These are phyloP conservation scores for Malthinus flaveolus DNA, from an alignment of 2,888 invertebrate genomes.

Conservation along the genomic window DNA sequence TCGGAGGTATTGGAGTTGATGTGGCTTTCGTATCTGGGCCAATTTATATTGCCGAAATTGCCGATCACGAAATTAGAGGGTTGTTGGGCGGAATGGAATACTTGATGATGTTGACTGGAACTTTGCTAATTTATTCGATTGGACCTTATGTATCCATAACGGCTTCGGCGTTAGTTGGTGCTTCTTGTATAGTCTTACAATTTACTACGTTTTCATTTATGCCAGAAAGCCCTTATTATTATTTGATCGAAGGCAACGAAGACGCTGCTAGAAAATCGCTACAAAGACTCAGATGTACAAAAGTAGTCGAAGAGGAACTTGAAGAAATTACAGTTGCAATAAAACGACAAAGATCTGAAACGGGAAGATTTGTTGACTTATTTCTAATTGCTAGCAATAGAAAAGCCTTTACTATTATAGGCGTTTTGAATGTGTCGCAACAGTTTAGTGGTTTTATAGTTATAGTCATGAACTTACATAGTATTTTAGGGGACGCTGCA, in stretches of 20 bases:
- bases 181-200: slow-evolving; percentile 40
- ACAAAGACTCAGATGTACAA: too few species aligned
- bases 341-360: slow-evolving; percentile 45
- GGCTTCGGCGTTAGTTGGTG: slow-evolving; percentile 45
- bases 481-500: slow-evolving; percentile 46
- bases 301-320: too few species aligned
- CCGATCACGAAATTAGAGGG: slow-evolving; percentile 50
- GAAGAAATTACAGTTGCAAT: slow-evolving; percentile 37
- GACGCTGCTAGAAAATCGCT: slow-evolving; percentile 43
- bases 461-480: slow-evolving; percentile 51
- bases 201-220: slow-evolving; percentile 46
- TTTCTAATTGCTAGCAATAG: slow-evolving; percentile 46
- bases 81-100: slow-evolving; percentile 50
- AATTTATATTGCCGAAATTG: slow-evolving; percentile 52
- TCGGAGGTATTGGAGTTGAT: slow-evolving; percentile 50
- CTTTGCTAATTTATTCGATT: slow-evolving; percentile 48
- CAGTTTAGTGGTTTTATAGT: slow-evolving; percentile 50
- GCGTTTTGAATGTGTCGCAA: slow-evolving; percentile 47
- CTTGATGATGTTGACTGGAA: slow-evolving; percentile 51
- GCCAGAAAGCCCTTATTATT: slow-evolving; percentile 51
- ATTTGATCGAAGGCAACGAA: slow-evolving; percentile 41
- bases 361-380: slow-evolving; percentile 47
- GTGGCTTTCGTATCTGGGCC: slow-evolving; percentile 52
- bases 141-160: slow-evolving; percentile 47
- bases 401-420: slow-evolving; percentile 48